Evolutionary conservation across 2,888 invertebrate species (phyloP), one percentile per base, ranked within the genome.

Genomic region (Congeria kusceri): DNA sequence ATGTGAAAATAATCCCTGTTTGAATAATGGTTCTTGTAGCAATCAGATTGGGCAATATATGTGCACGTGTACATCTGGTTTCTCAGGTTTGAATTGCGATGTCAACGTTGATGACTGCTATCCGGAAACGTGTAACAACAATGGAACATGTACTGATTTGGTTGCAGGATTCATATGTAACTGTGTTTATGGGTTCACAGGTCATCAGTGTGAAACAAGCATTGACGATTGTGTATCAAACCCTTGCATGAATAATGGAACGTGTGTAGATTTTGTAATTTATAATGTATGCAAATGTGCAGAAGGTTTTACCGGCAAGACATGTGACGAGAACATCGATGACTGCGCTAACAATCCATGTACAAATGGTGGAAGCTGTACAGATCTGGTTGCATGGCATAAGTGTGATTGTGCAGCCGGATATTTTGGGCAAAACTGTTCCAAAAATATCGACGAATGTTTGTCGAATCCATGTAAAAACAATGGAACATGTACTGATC

Each of bases 391-490:
- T 32, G 81, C 72, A 23, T 56, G 64, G n/a, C 86, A 83, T 53
- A 69, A 23, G 4, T 87, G 87, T 67, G 25, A 68, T 0, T 87
- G 87, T 66, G 56, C 71, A n/a, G 13, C 27, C 9, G 74, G 87
- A 0, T 77, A 15, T 57, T n/a, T 47, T 32, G 74, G 74, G 2
- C 15, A 23, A 23, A 1, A 13, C 7, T 87, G 87, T 64, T 63
- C 75, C 46, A 49, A 66, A 18, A 68, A 81, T 49, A 64, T 85
- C 0, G 62, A 84, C 47, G 81, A 83, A 39, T 87, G 87, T 58
- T 7, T 56, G n/a, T 62, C 68, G 15, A 29, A 63, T 27, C 83
- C 84, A 20, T 87, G 87, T 64, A 11, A 23, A 7, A 68, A 82
- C 66, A 78, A 71, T 5, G 81, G 80, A 9, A 70, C 77, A 0